Base-by-base conservation (phyloP, 64 coral and sea anemone genomes). In the Dendrophyllia cribrosa region DNA sequence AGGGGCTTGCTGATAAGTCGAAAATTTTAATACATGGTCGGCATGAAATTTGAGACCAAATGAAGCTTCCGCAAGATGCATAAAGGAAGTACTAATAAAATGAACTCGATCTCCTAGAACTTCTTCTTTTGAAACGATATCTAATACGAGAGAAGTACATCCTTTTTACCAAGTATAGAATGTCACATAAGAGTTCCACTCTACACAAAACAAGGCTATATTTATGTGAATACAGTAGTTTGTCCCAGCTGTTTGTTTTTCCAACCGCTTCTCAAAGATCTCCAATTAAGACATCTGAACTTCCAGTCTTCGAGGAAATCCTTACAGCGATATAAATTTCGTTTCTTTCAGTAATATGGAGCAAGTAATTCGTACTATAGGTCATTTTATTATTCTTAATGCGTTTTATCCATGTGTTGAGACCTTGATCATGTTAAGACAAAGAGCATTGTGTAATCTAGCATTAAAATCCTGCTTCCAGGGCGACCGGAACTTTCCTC, bases 371-470 rank as follows among this genome's bases (percentile, higher is more conserved):
- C 16, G 3, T 64, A 44, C 65, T 44, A n/a, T 65, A 4, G 7
- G 49, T 55, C 19, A 55, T 17, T 55, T 52, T 56, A 7, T 55
- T 9, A 22, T 20, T 16, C 12, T 53, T 12, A 56, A 56, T 56
- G 53, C 5, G 53, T 56, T 56, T 56, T 56, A 9, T 15, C 58
- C 62, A 66, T 63, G 61, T 68, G 62, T 68, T 84, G 17, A 17
- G 64, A 14, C 9, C 26, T 16, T 22, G 61, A 84, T 68, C 55
- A 61, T 64, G 43, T 67, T 16, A 34, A 19, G 19, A 84, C 80
- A 84, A 84, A 84, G 62, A 20, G 1, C 22, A 68, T 82, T 65
- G 78, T 82, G 58, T 15, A 81, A 82, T 34, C 34, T 34, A 34
- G 34, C 34, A 34, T 17, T 12, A 11, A 79, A 79, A 26, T 23